Conservation (phyloP, 2,888 invertebrate genomes). For the Congeria kusceri region DNA sequence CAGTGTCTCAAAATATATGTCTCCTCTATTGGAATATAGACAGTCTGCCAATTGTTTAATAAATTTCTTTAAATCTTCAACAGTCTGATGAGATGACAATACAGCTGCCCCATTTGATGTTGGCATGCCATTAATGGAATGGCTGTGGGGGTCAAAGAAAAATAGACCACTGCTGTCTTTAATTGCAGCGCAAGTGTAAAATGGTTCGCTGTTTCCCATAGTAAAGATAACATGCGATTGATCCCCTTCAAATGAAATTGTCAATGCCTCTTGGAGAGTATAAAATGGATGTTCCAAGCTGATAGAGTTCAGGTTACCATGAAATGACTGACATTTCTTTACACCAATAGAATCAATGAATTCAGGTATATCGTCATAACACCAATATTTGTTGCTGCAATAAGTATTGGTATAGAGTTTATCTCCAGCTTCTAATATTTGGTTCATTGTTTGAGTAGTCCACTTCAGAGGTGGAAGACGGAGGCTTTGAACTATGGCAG, state of each 20-base stretch:
- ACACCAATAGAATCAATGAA: too few species aligned
- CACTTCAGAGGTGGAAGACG: too few species aligned
- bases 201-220: conserved; percentile 9
- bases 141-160: conserved; percentile 11
- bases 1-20: conserved; percentile 6
- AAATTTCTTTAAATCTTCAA: conserved; percentile 7
- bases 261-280: conserved; percentile 3
- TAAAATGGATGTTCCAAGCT: conserved; percentile 13
- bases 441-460: too few species aligned
- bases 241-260: not conserved
- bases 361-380: too few species aligned
- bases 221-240: not conserved
- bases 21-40: not conserved
- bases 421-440: too few species aligned
- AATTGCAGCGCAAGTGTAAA: not conserved
- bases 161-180: not conserved
- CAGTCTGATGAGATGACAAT: conserved; percentile 2
- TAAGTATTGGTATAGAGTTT: too few species aligned
- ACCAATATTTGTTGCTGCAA: too few species aligned
- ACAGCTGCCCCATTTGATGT: conserved; percentile 1
- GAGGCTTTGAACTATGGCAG: too few species aligned
- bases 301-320: conserved; percentile 6
- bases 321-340: conserved; percentile 2
- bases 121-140: not conserved
- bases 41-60: conserved; percentile 9